These are phyloP conservation scores for Hemicentrotus pulcherrimus DNA, from an alignment of 35 echinoderm and acorn worm species.

Conservation along the genomic window DNA sequence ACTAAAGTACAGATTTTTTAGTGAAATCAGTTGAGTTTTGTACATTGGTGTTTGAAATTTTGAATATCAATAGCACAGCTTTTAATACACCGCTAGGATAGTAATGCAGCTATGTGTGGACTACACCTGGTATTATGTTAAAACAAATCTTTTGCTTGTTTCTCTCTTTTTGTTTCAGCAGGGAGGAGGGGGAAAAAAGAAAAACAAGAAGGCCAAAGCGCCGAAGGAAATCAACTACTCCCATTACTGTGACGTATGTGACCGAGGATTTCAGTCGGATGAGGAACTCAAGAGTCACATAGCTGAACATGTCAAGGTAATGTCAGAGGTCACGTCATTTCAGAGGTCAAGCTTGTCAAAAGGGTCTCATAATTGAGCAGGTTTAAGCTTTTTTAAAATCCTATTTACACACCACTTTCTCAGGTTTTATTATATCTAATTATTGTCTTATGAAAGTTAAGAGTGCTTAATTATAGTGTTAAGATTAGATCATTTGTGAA, in stretches of 20 bases:
- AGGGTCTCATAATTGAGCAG: background rate
- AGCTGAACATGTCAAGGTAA: conserved; percentile 66
- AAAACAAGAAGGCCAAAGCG: conserved; percentile 37
- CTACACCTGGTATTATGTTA: too few relatives aligned
- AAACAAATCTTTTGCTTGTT: background rate
- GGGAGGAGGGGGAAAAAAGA: background rate
- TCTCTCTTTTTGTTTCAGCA: background rate
- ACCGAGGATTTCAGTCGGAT: conserved; percentile 65
- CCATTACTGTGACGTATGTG: conserved; percentile 75
- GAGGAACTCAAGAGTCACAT: conserved; percentile 53
- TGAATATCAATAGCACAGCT: too few relatives aligned
- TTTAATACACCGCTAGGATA: too few relatives aligned
- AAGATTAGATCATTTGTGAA: too few relatives aligned
- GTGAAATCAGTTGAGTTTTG: too few relatives aligned
- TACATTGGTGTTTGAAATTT: too few relatives aligned
- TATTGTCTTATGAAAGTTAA: background rate
- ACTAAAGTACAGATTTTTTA: too few relatives aligned
- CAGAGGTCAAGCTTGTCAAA: background rate
- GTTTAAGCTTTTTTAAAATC: background rate
- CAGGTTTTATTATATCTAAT: background rate
- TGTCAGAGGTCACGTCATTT: background rate
- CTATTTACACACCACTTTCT: background rate
- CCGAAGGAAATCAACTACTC: conserved; percentile 28
- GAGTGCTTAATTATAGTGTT: too few relatives aligned
- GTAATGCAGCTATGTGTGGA: too few relatives aligned